These are phyloP conservation scores for Onychomys leucogaster DNA, from an alignment of 2,797 vertebrate species.

Conservation along the genomic window DNA sequence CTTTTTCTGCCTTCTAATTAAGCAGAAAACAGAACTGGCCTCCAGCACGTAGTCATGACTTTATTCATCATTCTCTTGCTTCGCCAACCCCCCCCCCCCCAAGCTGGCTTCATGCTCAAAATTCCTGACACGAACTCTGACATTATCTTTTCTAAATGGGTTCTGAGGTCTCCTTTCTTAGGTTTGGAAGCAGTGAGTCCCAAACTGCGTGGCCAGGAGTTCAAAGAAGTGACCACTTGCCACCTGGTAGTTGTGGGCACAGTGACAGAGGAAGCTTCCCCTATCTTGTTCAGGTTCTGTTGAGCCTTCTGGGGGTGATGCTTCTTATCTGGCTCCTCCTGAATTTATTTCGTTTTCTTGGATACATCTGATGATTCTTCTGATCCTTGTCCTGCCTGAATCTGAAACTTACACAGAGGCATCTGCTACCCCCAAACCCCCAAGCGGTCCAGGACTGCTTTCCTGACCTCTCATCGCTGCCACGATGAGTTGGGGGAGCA, in stretches of 20 bases:
- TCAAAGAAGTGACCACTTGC: neutral
- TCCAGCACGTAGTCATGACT: constrained; percentile 47
- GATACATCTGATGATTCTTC: neutral
- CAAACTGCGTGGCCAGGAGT: neutral
- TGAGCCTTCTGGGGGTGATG: neutral
- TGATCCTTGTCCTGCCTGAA: constrained; percentile 8
- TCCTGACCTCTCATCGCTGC: neutral
- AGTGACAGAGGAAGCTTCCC: neutral
- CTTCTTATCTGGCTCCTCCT: neutral
- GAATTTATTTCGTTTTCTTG: constrained; percentile 19
- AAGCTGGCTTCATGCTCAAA: constrained; percentile 75
- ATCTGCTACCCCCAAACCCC: neutral
- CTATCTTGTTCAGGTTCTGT: neutral
- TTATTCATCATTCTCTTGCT: constrained; percentile 70
- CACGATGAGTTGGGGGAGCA: neutral
- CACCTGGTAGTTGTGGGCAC: neutral
- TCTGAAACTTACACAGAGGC: neutral
- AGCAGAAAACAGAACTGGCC: constrained; percentile 46
- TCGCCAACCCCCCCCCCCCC: constrained; percentile 16
- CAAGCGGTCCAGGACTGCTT: neutral
- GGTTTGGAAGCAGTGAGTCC: neutral
- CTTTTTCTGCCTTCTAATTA: constrained; percentile 60
- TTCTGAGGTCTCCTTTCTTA: neutral
- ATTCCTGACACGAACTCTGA: constrained; percentile 81
- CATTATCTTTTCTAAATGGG: constrained; percentile 43